Conservation (phyloP, 1,140 invertebrate species). For the Lithobius niger region DNA sequence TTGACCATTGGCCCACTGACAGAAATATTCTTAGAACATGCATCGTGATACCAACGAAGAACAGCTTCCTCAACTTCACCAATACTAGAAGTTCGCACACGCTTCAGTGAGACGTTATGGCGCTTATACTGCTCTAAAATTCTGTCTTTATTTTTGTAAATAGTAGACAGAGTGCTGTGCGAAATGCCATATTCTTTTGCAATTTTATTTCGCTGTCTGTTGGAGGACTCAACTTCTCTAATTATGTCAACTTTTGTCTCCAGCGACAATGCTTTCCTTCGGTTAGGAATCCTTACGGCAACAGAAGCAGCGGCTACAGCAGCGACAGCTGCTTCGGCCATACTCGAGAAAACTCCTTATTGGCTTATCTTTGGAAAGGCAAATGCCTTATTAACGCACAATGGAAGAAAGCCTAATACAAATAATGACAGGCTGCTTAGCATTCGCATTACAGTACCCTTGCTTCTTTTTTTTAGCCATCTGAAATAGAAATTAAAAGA, state of each 20-base stretch:
- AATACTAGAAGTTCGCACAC: conserved; percentile 14
- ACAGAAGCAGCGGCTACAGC: background rate
- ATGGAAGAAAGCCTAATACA: too few species aligned
- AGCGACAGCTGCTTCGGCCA: conserved; percentile 4
- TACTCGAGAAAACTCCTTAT: too few species aligned
- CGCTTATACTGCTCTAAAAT: conserved; percentile 17
- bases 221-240: background rate
- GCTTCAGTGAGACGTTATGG: conserved; percentile 1
- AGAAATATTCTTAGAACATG: conserved; percentile 12
- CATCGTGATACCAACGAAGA: conserved; percentile 15
- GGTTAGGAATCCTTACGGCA: background rate
- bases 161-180: conserved; percentile 14
- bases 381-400: too few species aligned
- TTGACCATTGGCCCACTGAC: conserved; percentile 18
- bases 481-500: too few species aligned
- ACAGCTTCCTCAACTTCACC: conserved; percentile 19
- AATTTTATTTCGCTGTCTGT: conserved; percentile 2
- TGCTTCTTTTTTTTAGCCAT: too few species aligned
- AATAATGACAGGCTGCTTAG: too few species aligned
- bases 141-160: conserved; percentile 17
- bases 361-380: too few species aligned
- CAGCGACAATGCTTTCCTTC: conserved; percentile 1
- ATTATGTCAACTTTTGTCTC: conserved; percentile 6
- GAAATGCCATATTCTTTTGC: conserved; percentile 6
- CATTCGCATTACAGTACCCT: too few species aligned